Evolutionary conservation across 2,113 vertebrate species (phyloP), one percentile per base, ranked within the genome.

Genomic region (Tupaia tana): DNA sequence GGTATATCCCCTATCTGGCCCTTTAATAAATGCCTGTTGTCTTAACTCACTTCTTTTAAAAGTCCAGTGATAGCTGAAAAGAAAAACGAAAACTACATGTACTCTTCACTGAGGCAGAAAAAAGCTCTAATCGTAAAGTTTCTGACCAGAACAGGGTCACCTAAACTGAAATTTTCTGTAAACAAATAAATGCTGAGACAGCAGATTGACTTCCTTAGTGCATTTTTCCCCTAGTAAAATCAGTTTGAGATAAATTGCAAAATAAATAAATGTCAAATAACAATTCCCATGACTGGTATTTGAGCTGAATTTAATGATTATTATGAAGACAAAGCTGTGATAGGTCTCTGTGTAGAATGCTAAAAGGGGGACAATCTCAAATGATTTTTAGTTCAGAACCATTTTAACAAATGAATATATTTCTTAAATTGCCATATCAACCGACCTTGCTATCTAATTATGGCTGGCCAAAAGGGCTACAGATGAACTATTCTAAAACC

Each of bases 231-330:
- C 78, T 92, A 95, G 93, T 96, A 97, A 97, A 97, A 97, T 94
- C 91, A 97, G 95, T 96, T 96, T 91, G 73, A 97, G 96, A 97
- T 98, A 96, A 97, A 97, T 97, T 96, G 75, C 91, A 97, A 96
- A 97, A 97, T 97, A 98, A 98, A 98, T 98, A 98, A 97, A 98
- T 97, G 97, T 98, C 97, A 96, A 97, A 97, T 95, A 97, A 97
- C 95, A 97, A 98, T 97, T 98, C 96, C 97, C 96, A 97, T 97
- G 96, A 97, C 97, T 97, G 96, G 96, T 95, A 97, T 97, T 97
- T 96, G 93, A 96, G 90, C 81, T 93, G 96, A 94, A 90, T 93
- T 93, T 97, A 97, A 98, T 97, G 96, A 97, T 97, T 95, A 97
- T 97, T 93, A 97, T 97, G 95, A 97, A 98, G 97, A 98, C 97